These are phyloP conservation scores for Bathybates hornii DNA, from an alignment of 2,113 vertebrate genomes.

Conservation along the genomic window DNA sequence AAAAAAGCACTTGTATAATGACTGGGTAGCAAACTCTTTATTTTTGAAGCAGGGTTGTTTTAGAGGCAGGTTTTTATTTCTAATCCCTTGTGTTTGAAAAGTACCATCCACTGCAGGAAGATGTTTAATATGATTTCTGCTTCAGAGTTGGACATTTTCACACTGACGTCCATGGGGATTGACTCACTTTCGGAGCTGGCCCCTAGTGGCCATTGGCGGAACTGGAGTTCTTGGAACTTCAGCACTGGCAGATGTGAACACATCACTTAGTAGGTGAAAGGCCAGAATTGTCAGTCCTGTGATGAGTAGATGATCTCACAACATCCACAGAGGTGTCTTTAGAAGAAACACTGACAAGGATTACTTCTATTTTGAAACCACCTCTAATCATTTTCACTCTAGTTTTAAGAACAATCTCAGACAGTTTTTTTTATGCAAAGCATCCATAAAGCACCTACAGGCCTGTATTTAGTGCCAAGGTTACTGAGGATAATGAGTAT, in stretches of 20 bases:
- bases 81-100: not conserved
- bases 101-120: not conserved
- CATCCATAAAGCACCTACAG: not conserved
- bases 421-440: not conserved
- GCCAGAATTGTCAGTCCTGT: not conserved
- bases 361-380: not conserved
- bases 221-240: not conserved
- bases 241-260: not conserved
- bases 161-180: not conserved
- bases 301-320: not conserved
- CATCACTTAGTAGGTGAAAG: not conserved
- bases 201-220: not conserved
- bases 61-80: not conserved
- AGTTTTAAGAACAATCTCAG: not conserved
- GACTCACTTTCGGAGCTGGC: not conserved
- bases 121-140: not conserved
- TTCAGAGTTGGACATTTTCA: not conserved
- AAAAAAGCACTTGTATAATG: not conserved
- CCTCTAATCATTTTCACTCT: not conserved
- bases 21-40: not conserved
- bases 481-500: not conserved
- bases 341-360: not conserved
- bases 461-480: not conserved
- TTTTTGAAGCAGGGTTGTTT: not conserved
- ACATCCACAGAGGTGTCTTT: not conserved